Percentiles rank a stretch among this genome's conserved stretches.
Conservation (phyloP, 2,888 invertebrate species). For the Volucella inanis region DNA sequence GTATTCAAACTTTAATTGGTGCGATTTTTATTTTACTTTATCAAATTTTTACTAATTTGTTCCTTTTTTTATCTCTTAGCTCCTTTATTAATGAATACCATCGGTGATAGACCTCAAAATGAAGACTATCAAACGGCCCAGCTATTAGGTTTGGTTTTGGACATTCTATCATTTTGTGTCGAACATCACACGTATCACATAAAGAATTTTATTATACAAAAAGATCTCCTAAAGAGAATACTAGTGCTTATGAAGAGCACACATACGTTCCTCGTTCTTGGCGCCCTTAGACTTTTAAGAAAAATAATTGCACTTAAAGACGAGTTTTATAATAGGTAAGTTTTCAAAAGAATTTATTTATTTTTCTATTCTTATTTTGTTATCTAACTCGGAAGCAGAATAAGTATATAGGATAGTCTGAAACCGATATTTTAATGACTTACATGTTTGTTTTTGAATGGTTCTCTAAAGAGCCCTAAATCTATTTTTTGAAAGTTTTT, state of each 20-base stretch:
- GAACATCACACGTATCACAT: constrained; percentile 99
- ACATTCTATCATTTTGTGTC: constrained; percentile 98
- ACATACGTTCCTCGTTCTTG: constrained; percentile 98
- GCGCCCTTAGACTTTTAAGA: constrained; percentile 97
- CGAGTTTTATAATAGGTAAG: constrained; percentile 94
- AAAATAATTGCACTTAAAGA: constrained; percentile 98
- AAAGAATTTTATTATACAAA: constrained; percentile 98
- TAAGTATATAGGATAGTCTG: too few species aligned
- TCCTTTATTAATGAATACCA: constrained; percentile 96
- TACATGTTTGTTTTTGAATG: too few species aligned
- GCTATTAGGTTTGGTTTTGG: constrained; percentile 95
- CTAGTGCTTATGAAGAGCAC: constrained; percentile 97
- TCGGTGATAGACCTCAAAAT: constrained; percentile 93
- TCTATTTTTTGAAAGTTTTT: too few species aligned
- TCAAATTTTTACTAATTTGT: too few species aligned
- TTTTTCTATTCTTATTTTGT: constrained; percentile 1
- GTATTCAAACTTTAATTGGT: constrained; percentile 97
- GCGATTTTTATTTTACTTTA: too few species aligned
- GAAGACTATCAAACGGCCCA: constrained; percentile 99
- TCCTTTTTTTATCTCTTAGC: constrained; percentile 83
- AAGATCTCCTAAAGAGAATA: constrained; percentile 97
- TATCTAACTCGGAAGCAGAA: not conserved
- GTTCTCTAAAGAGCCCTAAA: too few species aligned
- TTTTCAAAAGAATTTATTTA: not conserved
- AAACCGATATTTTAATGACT: too few species aligned